These are phyloP conservation scores for Tachycineta bicolor DNA, from an alignment of 2,113 vertebrate species.

Conservation along the genomic window DNA sequence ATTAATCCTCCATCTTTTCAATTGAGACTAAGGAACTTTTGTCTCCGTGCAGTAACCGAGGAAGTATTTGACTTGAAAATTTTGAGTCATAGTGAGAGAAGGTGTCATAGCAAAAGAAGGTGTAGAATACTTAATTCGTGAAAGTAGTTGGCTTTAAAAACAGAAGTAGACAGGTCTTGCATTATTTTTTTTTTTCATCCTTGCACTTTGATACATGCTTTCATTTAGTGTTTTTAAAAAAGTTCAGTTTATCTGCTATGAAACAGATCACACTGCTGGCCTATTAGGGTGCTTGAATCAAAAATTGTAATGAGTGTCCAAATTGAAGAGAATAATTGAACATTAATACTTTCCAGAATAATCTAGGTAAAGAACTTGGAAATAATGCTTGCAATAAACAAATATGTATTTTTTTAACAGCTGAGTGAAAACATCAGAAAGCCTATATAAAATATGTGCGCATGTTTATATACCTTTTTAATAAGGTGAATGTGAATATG, in stretches of 20 bases:
- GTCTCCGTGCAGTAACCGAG: neutral
- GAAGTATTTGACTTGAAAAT: constrained; percentile 42
- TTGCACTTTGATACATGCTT: neutral
- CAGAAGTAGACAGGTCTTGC: neutral
- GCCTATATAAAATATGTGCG: neutral
- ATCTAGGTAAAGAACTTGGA: neutral
- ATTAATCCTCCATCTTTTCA: constrained; percentile 3
- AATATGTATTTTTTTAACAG: neutral
- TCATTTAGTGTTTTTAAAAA: neutral
- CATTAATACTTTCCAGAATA: neutral
- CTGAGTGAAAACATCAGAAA: neutral
- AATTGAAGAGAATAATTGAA: neutral
- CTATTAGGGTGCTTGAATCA: neutral
- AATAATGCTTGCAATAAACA: neutral
- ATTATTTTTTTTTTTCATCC: neutral
- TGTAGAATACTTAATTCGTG: neutral
- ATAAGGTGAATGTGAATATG: neutral
- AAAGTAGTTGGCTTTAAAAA: neutral
- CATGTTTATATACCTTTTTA: neutral
- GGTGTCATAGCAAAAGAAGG: neutral
- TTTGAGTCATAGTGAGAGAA: neutral
- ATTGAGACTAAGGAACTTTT: constrained; percentile 18
- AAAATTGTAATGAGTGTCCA: neutral
- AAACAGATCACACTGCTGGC: neutral
- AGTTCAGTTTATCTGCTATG: neutral